Base-by-base conservation (phyloP, 2,113 vertebrate species). In the Pseudolaguvia tuberculata region DNA sequence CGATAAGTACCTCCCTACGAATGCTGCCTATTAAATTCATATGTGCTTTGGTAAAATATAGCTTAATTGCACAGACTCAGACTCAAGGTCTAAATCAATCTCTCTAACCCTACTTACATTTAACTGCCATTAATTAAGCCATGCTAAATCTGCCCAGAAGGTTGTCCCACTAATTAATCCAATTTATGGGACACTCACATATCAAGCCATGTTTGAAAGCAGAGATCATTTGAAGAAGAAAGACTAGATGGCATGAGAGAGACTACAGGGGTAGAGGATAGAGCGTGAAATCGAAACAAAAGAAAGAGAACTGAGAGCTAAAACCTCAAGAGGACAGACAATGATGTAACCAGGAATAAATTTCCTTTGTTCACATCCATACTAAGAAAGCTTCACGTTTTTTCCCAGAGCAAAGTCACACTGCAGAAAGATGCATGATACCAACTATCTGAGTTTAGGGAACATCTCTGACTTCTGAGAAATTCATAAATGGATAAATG, bases 81-180 rank as follows among this genome's bases (percentile, higher is more conserved):
- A 74, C n/a, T n/a, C 51, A 71, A 25, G 76, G 71, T 50, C 55
- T 17, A 20, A 74, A 55, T 68, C 61, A 66, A 65, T 50, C 52
- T 74, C 75, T 79, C 81, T 53, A 80, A 75, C 45, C 45, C 53
- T 47, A 72, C 53, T 27, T 73, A 58, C 55, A 66, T n/a, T 73
- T 66, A 58, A 27, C 76, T 59, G 71, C 74, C 18, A 27, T 65
- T 84, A 84, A 87, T 83, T 80, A 87, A 80, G 61, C 82, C 70
- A 83, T 78, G 79, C 76, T 70, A 77, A 81, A 79, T 76, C 67
- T 75, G 78, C 65, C 78, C 52, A 77, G 78, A 83, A 80, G 79
- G 72, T 69, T 29, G 58, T 72, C 68, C 81, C 76, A 86, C 85
- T 81, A 84, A 86, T 84, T 80, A 84, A 79, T 73, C 70, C 69